Percentiles rank a stretch among this genome's conserved stretches.
These are phyloP conservation scores for Drosophila ananassae DNA, from an alignment of 1,140 invertebrate species.

Conservation along the genomic window DNA sequence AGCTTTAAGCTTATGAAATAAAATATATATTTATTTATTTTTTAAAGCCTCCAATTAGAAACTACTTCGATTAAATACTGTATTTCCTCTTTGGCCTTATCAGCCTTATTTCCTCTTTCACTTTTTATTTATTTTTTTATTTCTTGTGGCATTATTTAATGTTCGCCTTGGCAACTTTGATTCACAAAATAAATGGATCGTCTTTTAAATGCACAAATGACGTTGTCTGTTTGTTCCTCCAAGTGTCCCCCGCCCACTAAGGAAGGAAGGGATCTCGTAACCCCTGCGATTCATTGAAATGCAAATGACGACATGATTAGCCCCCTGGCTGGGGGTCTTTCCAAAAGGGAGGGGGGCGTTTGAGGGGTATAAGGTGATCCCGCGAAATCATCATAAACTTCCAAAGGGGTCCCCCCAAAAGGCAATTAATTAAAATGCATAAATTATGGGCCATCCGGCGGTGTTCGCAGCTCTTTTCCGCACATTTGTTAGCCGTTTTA, in stretches of 20 bases:
- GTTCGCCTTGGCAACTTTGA: conserved; percentile 17
- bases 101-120: conserved; percentile 27
- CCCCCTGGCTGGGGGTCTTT: conserved; percentile 2
- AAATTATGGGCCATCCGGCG: conserved; percentile 57
- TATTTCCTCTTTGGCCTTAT: conserved; percentile 24
- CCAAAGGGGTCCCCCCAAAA: conserved; percentile 6
- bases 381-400: conserved; percentile 49
- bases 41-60: neutral
- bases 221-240: conserved; percentile 35
- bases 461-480: conserved; percentile 40
- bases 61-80: conserved; percentile 17
- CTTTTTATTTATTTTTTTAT: conserved; percentile 15
- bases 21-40: too few species aligned
- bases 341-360: neutral
- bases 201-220: conserved; percentile 54
- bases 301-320: conserved; percentile 66
- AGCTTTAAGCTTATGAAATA: too few species aligned
- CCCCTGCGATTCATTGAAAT: conserved; percentile 31
- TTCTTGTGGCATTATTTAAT: conserved; percentile 13
- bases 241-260: too few species aligned
- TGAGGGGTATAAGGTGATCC: neutral
- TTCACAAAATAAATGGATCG: conserved; percentile 57
- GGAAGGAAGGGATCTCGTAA: neutral
- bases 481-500: conserved; percentile 59
- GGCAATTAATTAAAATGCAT: conserved; percentile 76